Conservation (phyloP, 2,113 vertebrate species). For the Ciconia stormi region DNA sequence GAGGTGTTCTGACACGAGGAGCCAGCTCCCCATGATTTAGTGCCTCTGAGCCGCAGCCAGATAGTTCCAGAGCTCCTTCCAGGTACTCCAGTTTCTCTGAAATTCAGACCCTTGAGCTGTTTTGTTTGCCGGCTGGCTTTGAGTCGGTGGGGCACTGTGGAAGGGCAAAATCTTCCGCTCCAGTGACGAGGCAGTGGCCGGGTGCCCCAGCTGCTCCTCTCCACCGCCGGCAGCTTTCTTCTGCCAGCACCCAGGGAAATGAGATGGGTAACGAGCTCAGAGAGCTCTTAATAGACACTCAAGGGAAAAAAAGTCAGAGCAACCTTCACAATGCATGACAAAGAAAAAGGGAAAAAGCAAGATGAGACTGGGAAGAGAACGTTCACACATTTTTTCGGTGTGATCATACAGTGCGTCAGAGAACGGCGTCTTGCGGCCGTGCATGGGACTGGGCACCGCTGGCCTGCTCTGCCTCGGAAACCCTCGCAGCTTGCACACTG, state of each 20-base stretch:
- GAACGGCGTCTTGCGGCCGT: accelerated
- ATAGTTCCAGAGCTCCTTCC: not conserved
- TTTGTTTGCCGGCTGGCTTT: not conserved
- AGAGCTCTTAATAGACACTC: not conserved
- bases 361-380: accelerated
- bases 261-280: accelerated
- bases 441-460: accelerated
- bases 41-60: not conserved
- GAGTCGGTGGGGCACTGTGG: accelerated
- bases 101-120: not conserved
- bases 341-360: not conserved
- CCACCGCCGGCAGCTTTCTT: not conserved
- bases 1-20: accelerated
- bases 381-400: accelerated
- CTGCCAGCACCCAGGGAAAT: not conserved
- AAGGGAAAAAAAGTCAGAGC: not conserved
- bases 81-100: not conserved
- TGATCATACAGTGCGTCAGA: accelerated
- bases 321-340: not conserved
- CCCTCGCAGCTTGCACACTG: not conserved
- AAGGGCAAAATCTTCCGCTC: not conserved
- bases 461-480: not conserved
- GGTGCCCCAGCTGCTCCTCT: not conserved
- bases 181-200: accelerated
- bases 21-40: not conserved